Percentiles rank a stretch among this genome's conserved stretches.
Conservation (phyloP, 2,797 vertebrate species). For the Gadopsis bispinosus region DNA sequence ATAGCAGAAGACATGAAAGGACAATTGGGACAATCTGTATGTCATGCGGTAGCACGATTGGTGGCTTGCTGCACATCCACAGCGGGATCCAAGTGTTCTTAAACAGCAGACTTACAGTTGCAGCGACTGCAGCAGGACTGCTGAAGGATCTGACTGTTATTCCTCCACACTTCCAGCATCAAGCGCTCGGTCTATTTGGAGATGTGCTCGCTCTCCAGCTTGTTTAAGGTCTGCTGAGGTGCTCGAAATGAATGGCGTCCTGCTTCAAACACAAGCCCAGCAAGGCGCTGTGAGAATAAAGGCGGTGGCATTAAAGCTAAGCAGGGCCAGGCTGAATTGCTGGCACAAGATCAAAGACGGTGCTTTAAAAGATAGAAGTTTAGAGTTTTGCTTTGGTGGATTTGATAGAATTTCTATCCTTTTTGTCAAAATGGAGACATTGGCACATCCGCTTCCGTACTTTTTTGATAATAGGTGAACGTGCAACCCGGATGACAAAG, state of each 20-base stretch:
- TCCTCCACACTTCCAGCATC: conserved; percentile 32
- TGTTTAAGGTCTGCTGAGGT: conserved; percentile 36
- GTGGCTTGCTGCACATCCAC: conserved; percentile 23
- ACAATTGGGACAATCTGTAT: background rate
- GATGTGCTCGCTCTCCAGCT: conserved; percentile 22
- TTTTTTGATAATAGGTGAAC: background rate
- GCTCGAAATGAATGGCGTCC: conserved; percentile 22
- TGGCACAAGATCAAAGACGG: conserved; percentile 44
- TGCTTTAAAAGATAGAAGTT: conserved; percentile 16
- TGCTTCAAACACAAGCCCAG: conserved; percentile 36
- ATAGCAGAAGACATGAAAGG: background rate
- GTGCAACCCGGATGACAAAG: background rate
- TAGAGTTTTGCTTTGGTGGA: conserved; percentile 17
- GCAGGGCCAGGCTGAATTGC: conserved; percentile 37
- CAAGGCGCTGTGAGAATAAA: conserved; percentile 27
- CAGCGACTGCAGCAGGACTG: conserved; percentile 41
- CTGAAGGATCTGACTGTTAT: conserved; percentile 29
- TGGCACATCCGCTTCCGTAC: background rate
- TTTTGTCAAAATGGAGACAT: background rate
- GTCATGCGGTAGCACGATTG: conserved; percentile 1
- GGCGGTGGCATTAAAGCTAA: conserved; percentile 40
- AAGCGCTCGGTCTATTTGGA: background rate
- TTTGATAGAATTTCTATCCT: background rate
- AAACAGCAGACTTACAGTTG: conserved; percentile 13
- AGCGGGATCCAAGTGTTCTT: conserved; percentile 1